These are phyloP conservation scores for Anas flavirostris DNA, from an alignment of 2,797 vertebrate genomes.

Conservation along the genomic window DNA sequence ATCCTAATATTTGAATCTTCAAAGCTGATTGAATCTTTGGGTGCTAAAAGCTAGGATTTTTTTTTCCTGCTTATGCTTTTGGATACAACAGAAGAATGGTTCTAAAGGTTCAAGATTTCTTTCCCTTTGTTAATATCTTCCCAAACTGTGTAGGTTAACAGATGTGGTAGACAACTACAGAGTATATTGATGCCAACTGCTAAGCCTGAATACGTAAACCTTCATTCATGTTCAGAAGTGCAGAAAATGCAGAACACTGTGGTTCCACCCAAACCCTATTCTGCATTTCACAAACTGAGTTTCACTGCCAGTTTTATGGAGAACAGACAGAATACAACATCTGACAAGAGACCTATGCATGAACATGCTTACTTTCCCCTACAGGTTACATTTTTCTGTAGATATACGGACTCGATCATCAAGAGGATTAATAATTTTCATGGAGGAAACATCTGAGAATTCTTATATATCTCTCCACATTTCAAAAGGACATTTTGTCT, in stretches of 20 bases:
- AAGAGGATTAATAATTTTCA: constrained; percentile 88
- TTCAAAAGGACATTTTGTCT: constrained; percentile 88
- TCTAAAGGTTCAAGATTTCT: background rate
- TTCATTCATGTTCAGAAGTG: background rate
- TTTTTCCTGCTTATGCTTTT: background rate
- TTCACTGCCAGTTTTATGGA: background rate
- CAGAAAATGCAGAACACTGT: background rate
- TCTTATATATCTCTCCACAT: constrained; percentile 87
- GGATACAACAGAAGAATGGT: background rate
- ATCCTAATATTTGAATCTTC: background rate
- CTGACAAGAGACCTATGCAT: background rate
- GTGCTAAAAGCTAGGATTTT: background rate
- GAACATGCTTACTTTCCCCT: background rate
- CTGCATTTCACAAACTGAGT: background rate
- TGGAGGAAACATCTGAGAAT: constrained; percentile 75
- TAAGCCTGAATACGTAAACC: background rate
- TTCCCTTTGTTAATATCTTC: background rate
- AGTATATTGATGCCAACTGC: background rate
- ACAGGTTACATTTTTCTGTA: constrained; percentile 87
- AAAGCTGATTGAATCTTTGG: background rate
- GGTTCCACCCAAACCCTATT: background rate
- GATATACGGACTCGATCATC: constrained; percentile 85
- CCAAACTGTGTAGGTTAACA: background rate
- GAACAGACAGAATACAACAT: background rate
- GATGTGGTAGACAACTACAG: background rate